These are phyloP conservation scores for Drosophila meridiana DNA, from an alignment of 2,888 invertebrate genomes.

Conservation along the genomic window DNA sequence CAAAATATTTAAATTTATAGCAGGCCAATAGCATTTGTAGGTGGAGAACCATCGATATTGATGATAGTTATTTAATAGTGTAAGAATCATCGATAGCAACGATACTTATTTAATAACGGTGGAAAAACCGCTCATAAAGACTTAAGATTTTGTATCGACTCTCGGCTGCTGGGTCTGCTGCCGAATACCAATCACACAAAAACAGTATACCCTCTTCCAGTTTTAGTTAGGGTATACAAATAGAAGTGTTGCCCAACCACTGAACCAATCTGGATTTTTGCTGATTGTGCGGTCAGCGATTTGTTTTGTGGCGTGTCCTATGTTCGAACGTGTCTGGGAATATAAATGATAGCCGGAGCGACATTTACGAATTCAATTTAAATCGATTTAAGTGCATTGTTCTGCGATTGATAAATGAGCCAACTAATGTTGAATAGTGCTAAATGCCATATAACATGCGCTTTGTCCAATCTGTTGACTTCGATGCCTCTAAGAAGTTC, in stretches of 20 bases:
- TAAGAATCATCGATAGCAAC: too few relatives aligned
- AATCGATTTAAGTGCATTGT: constrained; percentile 40
- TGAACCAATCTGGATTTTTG: constrained; percentile 5
- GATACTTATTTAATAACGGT: too few relatives aligned
- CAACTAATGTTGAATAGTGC: constrained; percentile 10
- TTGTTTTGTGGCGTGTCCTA: constrained; percentile 23
- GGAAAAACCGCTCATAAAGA: too few relatives aligned
- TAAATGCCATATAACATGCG: neutral
- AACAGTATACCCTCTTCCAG: neutral
- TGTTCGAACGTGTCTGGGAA: constrained; percentile 26
- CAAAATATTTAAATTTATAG: too few relatives aligned
- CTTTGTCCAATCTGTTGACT: constrained; percentile 12
- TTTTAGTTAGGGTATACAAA: neutral
- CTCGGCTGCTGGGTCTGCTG: too few relatives aligned
- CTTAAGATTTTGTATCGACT: too few relatives aligned
- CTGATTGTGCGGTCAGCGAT: constrained; percentile 53
- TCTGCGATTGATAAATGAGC: constrained; percentile 48
- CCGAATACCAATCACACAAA: neutral
- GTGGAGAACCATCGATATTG: too few relatives aligned
- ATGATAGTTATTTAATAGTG: too few relatives aligned
- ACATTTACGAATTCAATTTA: constrained; percentile 39
- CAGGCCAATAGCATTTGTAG: too few relatives aligned
- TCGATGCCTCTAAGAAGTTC: neutral
- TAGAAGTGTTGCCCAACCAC: constrained; percentile 9
- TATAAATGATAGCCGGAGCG: constrained; percentile 26